Evolutionary conservation across 2,888 invertebrate genomes (phyloP), one percentile per base, ranked within the genome.

Genomic region (Aspidiotus rigidus): DNA sequence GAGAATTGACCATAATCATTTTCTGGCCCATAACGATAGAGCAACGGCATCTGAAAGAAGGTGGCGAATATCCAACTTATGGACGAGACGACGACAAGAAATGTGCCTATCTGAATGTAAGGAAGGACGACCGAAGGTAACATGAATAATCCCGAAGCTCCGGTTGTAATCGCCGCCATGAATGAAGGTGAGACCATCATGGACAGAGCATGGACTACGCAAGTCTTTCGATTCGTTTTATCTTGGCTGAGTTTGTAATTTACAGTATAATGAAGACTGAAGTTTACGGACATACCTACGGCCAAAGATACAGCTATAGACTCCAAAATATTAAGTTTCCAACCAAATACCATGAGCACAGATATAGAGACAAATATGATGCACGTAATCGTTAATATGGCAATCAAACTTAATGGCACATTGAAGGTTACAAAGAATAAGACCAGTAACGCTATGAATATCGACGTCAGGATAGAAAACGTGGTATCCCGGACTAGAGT

Each of bases 271-370:
- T 96, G 95, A 70, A 96, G 82, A 78, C 92, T 92, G 77, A 93
- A 94, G 80, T 97, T 96, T 42, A 94, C 90, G 13, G 94, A 89
- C 75, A 97, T 82, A 13, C 96, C 97, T 73, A 97, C 92, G 9
- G 95, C 93, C 7, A 94, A 88, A 9, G 93, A 91, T 70, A 97
- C 87, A 13, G 93, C 90, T 71, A 95, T 87, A 75, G 96, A 93
- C 80, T 98, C 97, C 73, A 98, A 81, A 73, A 98, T 86, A 80
- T 95, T 94, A 64, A 97, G 82, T 78, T 90, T 89, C 97, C 97
- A 97, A 66, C 88, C 90, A 72, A 86, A 81, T 73, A 89, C 79
- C 72, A 92, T 87, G 69, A 93, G 81, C 74, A 86, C 80, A 41
- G 89, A 89, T 74, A 94, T 84, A 7, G 92, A 92, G 61, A 88